Conservation (phyloP, 1,140 invertebrate genomes). For the Carcinoscorpius rotundicauda region DNA sequence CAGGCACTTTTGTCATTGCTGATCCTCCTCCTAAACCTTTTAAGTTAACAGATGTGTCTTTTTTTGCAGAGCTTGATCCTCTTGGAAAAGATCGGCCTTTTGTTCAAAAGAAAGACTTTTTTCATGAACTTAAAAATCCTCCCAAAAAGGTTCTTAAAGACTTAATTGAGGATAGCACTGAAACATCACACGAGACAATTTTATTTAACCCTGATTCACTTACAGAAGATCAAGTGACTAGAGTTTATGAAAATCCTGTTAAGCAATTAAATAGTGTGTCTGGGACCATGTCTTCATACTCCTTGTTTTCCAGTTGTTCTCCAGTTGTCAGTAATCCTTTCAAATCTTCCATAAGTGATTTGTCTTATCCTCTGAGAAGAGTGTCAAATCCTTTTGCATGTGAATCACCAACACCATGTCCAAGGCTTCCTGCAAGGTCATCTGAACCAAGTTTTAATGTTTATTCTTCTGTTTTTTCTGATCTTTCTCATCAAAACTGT, state of each 20-base stretch:
- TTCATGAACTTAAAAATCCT: slow-evolving; percentile 83
- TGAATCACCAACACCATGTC: slow-evolving; percentile 1
- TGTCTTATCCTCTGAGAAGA: not conserved
- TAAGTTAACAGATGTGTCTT: slow-evolving; percentile 42
- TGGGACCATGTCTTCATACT: no score
- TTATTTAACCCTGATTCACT: no score
- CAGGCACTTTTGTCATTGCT: slow-evolving; percentile 13
- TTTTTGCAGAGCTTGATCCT: slow-evolving; percentile 84
- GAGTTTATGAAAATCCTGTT: no score
- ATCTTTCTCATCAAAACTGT: slow-evolving; percentile 10
- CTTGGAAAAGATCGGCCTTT: slow-evolving; percentile 73
- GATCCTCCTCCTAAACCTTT: slow-evolving; percentile 17
- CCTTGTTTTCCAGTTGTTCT: no score
- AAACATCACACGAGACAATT: not conserved
- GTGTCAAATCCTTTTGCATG: slow-evolving; percentile 16
- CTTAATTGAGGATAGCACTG: slow-evolving; percentile 36
- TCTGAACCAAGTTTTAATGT: not conserved
- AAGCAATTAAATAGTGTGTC: no score
- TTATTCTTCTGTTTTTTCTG: slow-evolving; percentile 8
- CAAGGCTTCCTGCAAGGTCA: slow-evolving; percentile 1
- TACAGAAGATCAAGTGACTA: no score
- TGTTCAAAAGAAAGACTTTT: slow-evolving; percentile 89
- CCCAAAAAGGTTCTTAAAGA: slow-evolving; percentile 81
- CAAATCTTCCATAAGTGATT: no score
- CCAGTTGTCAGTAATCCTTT: no score